Evolutionary conservation across 2,888 invertebrate genomes (phyloP).

Genomic region (Synanthedon vespiformis): DNA sequence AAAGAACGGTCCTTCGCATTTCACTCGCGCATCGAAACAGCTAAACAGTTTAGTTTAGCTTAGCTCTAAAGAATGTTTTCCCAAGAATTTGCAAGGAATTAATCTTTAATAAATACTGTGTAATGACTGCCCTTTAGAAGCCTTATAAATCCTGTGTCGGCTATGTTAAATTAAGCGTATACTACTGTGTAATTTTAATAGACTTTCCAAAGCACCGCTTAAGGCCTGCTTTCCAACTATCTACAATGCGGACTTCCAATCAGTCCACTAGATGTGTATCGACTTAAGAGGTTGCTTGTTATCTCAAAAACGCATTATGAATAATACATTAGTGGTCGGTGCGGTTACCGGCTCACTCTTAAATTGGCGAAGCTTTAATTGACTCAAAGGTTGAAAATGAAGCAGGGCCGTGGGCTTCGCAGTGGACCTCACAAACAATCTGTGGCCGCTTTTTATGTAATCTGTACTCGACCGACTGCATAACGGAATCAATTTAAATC

Average conservation of each 20-base stretch:
- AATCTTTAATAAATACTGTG: not conserved
- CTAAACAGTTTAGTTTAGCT: no score
- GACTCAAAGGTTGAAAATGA: conserved; percentile 65
- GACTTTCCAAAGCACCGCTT: conserved; percentile 28
- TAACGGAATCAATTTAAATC: conserved; percentile 42
- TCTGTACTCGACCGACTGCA: conserved; percentile 20
- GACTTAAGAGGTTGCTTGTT: conserved; percentile 63
- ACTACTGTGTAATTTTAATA: conserved; percentile 36
- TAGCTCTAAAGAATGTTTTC: no score
- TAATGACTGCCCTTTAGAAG: not conserved
- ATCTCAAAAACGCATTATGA: conserved; percentile 70
- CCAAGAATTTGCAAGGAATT: not conserved
- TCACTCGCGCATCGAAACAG: no score
- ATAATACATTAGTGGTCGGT: conserved; percentile 64
- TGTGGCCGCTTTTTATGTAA: conserved; percentile 39
- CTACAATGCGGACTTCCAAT: conserved; percentile 41
- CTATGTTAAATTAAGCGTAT: not conserved
- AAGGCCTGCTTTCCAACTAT: conserved; percentile 27
- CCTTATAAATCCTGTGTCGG: not conserved
- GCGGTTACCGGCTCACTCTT: conserved; percentile 49
- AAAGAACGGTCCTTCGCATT: no score
- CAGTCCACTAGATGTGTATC: conserved; percentile 66
- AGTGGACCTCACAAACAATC: conserved; percentile 11
- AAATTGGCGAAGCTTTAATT: conserved; percentile 66
- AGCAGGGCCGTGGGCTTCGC: conserved; percentile 23